Percentiles rank a stretch among this genome's conserved stretches.
phyloP scores from a whole-genome alignment of 2,797 vertebrate species.

The Dryobates pubescens region DNA sequence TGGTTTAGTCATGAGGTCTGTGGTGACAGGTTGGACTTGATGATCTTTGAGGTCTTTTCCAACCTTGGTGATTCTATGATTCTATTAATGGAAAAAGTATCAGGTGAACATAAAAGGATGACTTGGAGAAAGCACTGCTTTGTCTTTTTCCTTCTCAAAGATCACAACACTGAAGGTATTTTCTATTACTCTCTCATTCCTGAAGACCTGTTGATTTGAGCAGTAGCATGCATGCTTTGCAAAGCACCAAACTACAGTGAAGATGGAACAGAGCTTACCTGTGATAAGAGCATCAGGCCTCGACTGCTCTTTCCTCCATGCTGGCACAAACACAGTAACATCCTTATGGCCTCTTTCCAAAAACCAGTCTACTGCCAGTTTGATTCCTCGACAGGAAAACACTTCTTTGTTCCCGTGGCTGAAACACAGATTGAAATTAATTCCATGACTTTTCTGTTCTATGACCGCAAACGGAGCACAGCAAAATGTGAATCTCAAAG shows the following conservation, averaged over 20 bases:
- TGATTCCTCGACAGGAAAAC: conserved; percentile 96
- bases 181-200: not conserved
- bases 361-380: conserved; percentile 95
- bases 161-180: not conserved
- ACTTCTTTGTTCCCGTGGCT: conserved; percentile 98
- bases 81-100: not conserved
- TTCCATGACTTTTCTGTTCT: not conserved
- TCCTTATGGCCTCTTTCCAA: conserved; percentile 92
- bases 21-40: no score
- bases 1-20: no score
- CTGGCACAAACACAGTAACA: conserved; percentile 94
- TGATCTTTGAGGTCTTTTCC: no score
- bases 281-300: conserved; percentile 94
- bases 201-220: not conserved
- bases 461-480: not conserved
- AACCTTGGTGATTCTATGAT: no score
- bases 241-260: not conserved
- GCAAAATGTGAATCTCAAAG: not conserved
- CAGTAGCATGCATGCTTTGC: not conserved
- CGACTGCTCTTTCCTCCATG: conserved; percentile 95
- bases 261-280: conserved; percentile 75
- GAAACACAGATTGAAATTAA: conserved; percentile 68
- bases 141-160: not conserved
- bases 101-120: not conserved
- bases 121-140: not conserved